phyloP scores from a whole-genome alignment of 2,888 invertebrate species.

The Campoplex nolae region DNA sequence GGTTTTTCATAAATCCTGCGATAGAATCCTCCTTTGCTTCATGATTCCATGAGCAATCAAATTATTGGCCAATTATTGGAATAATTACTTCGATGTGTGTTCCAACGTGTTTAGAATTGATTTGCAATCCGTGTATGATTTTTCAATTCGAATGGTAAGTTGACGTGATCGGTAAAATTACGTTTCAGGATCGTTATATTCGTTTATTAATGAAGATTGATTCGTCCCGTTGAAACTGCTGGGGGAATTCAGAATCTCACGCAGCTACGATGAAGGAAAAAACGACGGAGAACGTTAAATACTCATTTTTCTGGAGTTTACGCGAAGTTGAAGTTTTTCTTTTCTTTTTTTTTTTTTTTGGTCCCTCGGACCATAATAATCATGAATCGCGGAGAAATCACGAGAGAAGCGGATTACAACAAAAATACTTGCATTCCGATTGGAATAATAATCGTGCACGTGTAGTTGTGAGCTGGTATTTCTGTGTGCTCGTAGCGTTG shows the following conservation, averaged over 20 bases:
- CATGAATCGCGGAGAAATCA: conserved; percentile 11
- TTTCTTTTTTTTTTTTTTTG: background rate
- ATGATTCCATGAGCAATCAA: background rate
- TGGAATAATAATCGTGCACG: conserved; percentile 8
- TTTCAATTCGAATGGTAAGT: background rate
- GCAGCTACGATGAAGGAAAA: background rate
- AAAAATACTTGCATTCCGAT: conserved; percentile 18
- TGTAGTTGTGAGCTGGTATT: background rate
- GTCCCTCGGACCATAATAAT: too few relatives aligned
- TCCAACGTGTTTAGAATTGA: background rate
- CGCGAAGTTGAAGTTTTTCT: background rate
- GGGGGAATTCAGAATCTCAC: background rate
- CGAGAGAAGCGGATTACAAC: background rate
- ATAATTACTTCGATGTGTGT: background rate
- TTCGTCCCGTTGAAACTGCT: background rate
- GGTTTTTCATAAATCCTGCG: background rate
- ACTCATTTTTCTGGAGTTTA: background rate
- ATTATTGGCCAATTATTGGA: conserved; percentile 4
- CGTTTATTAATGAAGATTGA: background rate
- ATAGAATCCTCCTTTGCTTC: background rate
- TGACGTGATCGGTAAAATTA: too few relatives aligned
- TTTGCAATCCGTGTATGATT: too few relatives aligned
- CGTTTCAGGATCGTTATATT: background rate
- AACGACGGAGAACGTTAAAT: background rate
- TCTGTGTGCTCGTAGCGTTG: background rate